phyloP scores from a whole-genome alignment of 2,888 invertebrate genomes.

The Melipona bicolor region DNA sequence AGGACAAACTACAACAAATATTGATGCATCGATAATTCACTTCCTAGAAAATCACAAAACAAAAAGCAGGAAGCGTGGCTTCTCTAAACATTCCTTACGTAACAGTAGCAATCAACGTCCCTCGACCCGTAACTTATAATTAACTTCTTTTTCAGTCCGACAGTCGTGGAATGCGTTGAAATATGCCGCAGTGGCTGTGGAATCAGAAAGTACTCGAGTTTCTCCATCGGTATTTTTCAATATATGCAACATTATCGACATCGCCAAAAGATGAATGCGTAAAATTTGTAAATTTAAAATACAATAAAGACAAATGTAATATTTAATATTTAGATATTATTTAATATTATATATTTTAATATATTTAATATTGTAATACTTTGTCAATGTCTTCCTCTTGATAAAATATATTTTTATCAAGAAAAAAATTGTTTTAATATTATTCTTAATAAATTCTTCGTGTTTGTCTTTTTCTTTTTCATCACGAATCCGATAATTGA shows the following conservation, averaged over 20 bases:
- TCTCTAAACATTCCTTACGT: constrained; percentile 61
- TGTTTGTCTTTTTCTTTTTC: not conserved
- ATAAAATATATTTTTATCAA: not conserved
- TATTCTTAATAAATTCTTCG: not conserved
- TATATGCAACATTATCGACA: not conserved
- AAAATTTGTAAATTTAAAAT: not conserved
- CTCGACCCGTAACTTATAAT: constrained; percentile 61
- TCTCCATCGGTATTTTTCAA: not conserved
- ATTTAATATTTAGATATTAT: too few species aligned
- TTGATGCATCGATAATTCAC: not conserved
- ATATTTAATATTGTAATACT: not conserved
- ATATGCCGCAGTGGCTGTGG: not conserved
- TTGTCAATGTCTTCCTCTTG: not conserved
- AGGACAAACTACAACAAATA: constrained; percentile 31
- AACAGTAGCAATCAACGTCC: constrained; percentile 55
- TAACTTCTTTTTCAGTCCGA: constrained; percentile 48
- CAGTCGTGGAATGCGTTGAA: constrained; percentile 28
- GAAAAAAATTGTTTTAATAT: not conserved
- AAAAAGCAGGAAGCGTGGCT: constrained; percentile 51
- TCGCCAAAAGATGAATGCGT: not conserved
- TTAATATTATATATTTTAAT: too few species aligned
- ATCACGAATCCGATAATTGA: not conserved
- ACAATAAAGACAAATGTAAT: not conserved
- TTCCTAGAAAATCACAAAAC: constrained; percentile 25
- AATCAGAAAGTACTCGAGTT: constrained; percentile 6